Evolutionary conservation across 2,888 invertebrate genomes (phyloP), one percentile per base, ranked within the genome.

Genomic region (Aphidius colemani): DNA sequence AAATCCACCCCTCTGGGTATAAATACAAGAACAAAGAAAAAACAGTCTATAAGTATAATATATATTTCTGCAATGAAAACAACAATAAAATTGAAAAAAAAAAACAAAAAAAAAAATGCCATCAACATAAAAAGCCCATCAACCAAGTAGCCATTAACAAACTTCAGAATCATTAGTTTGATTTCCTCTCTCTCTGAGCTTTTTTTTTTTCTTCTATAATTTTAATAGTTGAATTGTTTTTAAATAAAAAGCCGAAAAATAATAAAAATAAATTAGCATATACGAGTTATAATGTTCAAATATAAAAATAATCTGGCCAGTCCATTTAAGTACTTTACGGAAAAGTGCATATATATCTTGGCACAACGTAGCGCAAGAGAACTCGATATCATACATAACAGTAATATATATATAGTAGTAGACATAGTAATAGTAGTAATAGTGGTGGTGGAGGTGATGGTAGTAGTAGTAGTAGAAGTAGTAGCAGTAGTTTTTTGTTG

Each of bases 271-370:
- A 30, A 30, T 30, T 30, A 30, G 30, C 30, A 30, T 30, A 30
- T 30, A 30, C 30, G 30, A 30, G 30, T 30, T 30, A 30, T 30
- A 30, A 30, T 5, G 5, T 30, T 30, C 30, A 30, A 30, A 30
- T 30, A 30, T 30, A 30, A 2, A 63, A 53, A 61, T 77, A 80
- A 79, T 80, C 78, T 77, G 75, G 75, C 75, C 30, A 78, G 81
- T 79, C 79, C 78, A 80, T 81, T 81, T 79, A 79, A 81, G 76
- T 78, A 79, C 77, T 79, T 77, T 78, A 75, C 72, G 77, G 46
- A 78, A 78, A 78, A 30, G 30, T 76, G 61, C 63, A 60, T 58
- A 55, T 64, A 62, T 61, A 63, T 61, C 69, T 66, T 71, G 66
- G 73, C 72, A 76, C 76, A 75, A 78, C 79, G 78, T 79, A 76